Percentiles rank a stretch among this genome's conserved stretches.
Conservation (phyloP, 1,140 invertebrate genomes). For the Meloidogyne chitwoodi region DNA sequence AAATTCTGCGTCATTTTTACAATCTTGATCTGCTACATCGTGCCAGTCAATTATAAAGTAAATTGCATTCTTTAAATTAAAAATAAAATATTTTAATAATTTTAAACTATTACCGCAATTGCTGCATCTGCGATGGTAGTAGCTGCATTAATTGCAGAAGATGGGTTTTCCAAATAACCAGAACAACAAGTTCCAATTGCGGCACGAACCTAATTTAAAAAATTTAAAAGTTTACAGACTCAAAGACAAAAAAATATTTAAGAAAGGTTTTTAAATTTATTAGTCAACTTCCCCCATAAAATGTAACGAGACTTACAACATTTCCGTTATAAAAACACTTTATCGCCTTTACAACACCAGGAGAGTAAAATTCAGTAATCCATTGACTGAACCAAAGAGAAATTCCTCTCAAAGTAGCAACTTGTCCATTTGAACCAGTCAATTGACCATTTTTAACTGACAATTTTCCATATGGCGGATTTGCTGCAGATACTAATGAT, state of each 20-base stretch:
- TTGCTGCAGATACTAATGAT: background rate
- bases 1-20: background rate
- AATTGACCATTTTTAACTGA: background rate
- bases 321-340: background rate
- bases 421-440: background rate
- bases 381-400: background rate
- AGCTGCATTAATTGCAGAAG: background rate
- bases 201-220: background rate
- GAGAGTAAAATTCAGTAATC: background rate
- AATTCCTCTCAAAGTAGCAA: background rate
- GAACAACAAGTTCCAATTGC: background rate
- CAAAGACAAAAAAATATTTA: too few species aligned
- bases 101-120: background rate
- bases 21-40: background rate
- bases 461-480: background rate
- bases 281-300: too few species aligned
- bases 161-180: background rate
- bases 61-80: background rate
- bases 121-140: background rate
- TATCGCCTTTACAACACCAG: background rate
- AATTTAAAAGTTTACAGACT: too few species aligned
- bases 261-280: too few species aligned
- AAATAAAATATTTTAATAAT: background rate
- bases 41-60: background rate
- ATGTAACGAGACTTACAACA: too few species aligned